Base-by-base conservation (phyloP, 2,113 vertebrate species). In the Climacteris rufus region DNA sequence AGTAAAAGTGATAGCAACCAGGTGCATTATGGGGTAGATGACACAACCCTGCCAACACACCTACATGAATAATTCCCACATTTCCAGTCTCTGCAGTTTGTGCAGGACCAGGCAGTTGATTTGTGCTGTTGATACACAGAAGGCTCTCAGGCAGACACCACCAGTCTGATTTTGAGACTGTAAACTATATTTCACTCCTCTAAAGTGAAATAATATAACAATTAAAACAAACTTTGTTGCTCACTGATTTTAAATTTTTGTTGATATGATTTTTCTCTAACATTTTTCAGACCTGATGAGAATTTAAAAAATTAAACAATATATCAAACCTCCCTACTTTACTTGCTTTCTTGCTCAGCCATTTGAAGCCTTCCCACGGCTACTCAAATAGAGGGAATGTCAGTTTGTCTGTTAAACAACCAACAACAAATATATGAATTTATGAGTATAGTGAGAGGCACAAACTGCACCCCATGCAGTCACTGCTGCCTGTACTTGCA, bases 1-100 rank as follows among this genome's bases (percentile, higher is more conserved):
- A 95, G 57, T 81, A 91, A 88, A 95, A 90, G 60, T 76, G 78
- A 96, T 94, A 84, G 84, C 82, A 94, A 80, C 79, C 93, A 95
- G 89, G 89, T 95, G 79, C 37, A 52, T 91, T 74, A 22, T 47
- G 68, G 75, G 89, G 25, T 69, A n/a, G 60, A 81, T 69, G 50
- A 79, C 59, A 74, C 35, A 92, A 11, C 27, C 27, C 30, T 81
- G 87, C 82, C 69, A 89, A 69, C n/a, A 47, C 82, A 91, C 75
- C 56, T 80, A 81, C 0, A 0, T 31, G 83, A 89, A 60, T 89
- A 91, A 84, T 70, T 94, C 75, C 75, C 85, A 83, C 42, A 16
- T 83, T 96, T 93, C 56, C 71, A 70, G 54, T 10, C 45, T 40
- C 47, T 83, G 87, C 22, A 0, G 0, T 28, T 72, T 33, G 17